Percentiles rank a stretch among this genome's conserved stretches.
phyloP scores from a whole-genome alignment of 2,113 vertebrate genomes.

The Podiceps cristatus region DNA sequence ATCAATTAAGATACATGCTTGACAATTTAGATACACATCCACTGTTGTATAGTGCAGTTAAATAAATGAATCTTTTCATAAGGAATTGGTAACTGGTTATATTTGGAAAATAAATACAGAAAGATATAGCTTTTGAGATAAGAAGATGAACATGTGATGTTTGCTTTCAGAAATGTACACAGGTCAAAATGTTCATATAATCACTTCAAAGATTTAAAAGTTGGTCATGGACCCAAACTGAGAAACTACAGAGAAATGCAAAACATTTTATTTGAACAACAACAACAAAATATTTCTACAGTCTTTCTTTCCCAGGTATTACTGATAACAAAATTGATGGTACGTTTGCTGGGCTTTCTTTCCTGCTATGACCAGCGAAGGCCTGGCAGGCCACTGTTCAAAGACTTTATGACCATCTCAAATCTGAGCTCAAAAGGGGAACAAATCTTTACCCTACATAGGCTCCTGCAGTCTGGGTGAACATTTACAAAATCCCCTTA shows the following conservation, averaged over 20 bases:
- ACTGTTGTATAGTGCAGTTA: not conserved
- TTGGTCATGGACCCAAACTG: not conserved
- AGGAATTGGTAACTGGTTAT: not conserved
- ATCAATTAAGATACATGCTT: not conserved
- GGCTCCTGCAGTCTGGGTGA: not conserved
- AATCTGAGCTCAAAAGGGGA: not conserved
- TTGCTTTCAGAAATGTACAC: not conserved
- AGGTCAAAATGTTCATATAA: not conserved
- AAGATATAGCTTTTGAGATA: not conserved
- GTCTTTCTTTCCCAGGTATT: not conserved
- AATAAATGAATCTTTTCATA: not conserved
- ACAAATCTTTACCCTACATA: not conserved
- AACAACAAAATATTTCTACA: not conserved
- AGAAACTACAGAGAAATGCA: not conserved
- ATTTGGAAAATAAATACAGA: not conserved
- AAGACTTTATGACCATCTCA: not conserved
- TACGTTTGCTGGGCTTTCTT: not conserved
- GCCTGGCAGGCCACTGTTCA: not conserved
- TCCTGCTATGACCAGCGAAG: not conserved
- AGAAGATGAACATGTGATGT: not conserved
- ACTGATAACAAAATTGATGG: not conserved
- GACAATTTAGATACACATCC: not conserved
- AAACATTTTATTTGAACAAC: not conserved
- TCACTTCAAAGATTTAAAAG: not conserved
- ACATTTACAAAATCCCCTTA: not conserved